A percentile compares a stretch with the other conserved stretches of the same genome.
Conservation (phyloP, 2,888 invertebrate genomes). For the Ormyrus pomaceus region DNA sequence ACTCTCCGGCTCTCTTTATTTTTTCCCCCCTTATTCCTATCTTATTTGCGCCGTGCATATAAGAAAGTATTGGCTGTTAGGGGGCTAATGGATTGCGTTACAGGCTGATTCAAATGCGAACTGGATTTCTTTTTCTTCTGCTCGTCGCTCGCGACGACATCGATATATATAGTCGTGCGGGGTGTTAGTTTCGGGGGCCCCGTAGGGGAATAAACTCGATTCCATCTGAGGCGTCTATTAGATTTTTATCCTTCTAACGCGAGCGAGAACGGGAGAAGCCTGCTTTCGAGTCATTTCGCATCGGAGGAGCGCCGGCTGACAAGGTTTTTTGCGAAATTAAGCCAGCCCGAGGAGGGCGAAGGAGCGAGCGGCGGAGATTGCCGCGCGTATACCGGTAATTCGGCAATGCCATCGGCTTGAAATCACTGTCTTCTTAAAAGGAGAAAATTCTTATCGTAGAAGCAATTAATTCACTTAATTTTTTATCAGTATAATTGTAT, state of each 20-base stretch:
- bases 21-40: neutral
- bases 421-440: too few species aligned
- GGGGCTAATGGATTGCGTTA: constrained; percentile 74
- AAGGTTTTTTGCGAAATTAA: constrained; percentile 39
- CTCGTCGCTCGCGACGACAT: constrained; percentile 62
- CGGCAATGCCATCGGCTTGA: too few species aligned
- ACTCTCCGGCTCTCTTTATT: constrained; percentile 20
- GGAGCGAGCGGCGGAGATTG: too few species aligned
- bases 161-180: constrained; percentile 51
- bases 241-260: constrained; percentile 69
- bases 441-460: too few species aligned
- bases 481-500: too few species aligned
- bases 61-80: constrained; percentile 73
- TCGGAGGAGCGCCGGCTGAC: constrained; percentile 25
- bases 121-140: constrained; percentile 70
- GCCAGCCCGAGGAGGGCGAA: neutral
- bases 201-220: constrained; percentile 70
- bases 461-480: too few species aligned
- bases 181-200: constrained; percentile 63
- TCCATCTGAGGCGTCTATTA: constrained; percentile 70
- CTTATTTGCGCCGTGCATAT: constrained; percentile 50
- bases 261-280: constrained; percentile 17
- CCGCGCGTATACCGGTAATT: too few species aligned
- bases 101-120: constrained; percentile 74
- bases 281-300: constrained; percentile 50